phyloP scores from a whole-genome alignment of 2,113 vertebrate genomes.

The Zapus hudsonius region DNA sequence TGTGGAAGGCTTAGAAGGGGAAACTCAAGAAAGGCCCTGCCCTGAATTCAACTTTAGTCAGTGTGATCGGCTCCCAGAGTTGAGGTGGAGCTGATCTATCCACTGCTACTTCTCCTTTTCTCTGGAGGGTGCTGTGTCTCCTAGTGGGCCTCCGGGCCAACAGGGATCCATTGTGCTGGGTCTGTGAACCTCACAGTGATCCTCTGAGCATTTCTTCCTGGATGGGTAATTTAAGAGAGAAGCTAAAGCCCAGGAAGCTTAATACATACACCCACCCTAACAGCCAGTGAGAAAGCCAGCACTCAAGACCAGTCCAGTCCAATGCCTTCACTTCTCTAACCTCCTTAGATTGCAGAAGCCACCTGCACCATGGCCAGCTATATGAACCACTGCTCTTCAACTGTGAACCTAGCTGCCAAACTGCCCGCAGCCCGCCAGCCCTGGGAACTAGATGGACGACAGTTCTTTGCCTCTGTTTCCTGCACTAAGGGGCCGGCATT shows the following conservation, averaged over 20 bases:
- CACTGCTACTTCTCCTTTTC: neutral
- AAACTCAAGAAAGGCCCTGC: neutral
- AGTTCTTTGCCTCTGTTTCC: slow-evolving; percentile 86
- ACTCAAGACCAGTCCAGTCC: neutral
- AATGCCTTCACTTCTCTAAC: slow-evolving; percentile 66
- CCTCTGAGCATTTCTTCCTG: neutral
- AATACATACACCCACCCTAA: neutral
- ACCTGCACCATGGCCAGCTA: slow-evolving; percentile 95
- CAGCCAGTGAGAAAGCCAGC: neutral
- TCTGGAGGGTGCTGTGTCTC: neutral
- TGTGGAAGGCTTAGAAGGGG: neutral
- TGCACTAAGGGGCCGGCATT: slow-evolving; percentile 91
- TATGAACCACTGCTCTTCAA: slow-evolving; percentile 94
- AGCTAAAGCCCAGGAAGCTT: neutral
- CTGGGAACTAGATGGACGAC: slow-evolving; percentile 87
- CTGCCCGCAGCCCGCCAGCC: slow-evolving; percentile 85
- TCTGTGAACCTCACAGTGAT: neutral
- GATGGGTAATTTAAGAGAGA: neutral
- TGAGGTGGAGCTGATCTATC: neutral
- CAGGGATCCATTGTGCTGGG: neutral
- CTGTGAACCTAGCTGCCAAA: slow-evolving; percentile 87
- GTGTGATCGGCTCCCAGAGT: neutral
- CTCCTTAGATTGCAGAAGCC: slow-evolving; percentile 93
- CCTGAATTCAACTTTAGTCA: neutral
- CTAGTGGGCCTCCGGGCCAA: neutral